Base-by-base conservation (phyloP, 2,797 vertebrate genomes). In the Thunnus albacares region DNA sequence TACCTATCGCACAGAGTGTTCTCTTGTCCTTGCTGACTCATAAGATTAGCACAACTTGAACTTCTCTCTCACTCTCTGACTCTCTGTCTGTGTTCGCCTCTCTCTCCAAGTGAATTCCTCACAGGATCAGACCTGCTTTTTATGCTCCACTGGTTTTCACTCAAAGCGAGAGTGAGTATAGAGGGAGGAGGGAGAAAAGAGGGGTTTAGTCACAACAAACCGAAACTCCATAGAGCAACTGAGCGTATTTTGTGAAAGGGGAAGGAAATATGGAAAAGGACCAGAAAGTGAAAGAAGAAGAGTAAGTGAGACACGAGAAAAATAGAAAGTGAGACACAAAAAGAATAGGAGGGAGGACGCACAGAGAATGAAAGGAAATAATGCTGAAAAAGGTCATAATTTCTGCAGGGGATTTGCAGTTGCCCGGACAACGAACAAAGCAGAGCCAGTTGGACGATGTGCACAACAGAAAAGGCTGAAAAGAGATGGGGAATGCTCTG, bases 41-140 rank as follows among this genome's bases (percentile, higher is more conserved):
- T 85, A 79, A 83, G 55, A 45, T 43, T 66, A 75, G 61, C 43
- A 73, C 61, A 87, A 83, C 58, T 75, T 79, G 77, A 87, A 89
- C 80, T 83, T 53, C 68, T 80, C 64, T 75, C 71, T 47, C 64
- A 76, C 66, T 58, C 58, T 70, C n/a, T 24, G 33, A 33, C 53
- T 20, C n/a, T 70, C 66, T 65, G 79, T 75, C 79, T 51, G 12
- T 51, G 18, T 51, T 47, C 6, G 45, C 41, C 53, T 20, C n/a
- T 69, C 71, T 67, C 80, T 75, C 80, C 61, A 12, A 83, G 77
- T 89, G 89, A 95, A 96, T 96, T 96, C 95, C 95, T 89, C 92
- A 94, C 95, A 96, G 95, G 95, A 96, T 95, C 92, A 95, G 95
- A 95, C 95, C 94, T 96, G 96, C 93, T 94, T 91, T 94, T 94